Conservation (phyloP, 2,888 invertebrate species). For the Mythimna vitellina region DNA sequence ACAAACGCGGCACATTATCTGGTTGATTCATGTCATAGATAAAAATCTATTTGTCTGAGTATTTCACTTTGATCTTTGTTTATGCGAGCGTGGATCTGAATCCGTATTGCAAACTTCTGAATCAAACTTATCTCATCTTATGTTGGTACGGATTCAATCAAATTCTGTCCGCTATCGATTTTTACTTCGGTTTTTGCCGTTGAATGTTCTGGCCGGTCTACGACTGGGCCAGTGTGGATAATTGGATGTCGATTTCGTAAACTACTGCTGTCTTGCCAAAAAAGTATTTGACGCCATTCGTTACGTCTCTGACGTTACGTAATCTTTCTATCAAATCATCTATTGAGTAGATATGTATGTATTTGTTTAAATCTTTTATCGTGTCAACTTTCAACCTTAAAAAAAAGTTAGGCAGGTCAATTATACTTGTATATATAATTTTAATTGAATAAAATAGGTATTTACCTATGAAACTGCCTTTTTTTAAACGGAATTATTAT, state of each 20-base stretch:
- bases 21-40: conserved; percentile 70
- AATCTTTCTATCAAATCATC: background rate
- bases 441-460: background rate
- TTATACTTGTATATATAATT: background rate
- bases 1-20: conserved; percentile 69
- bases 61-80: conserved; percentile 67
- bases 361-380: conserved; percentile 2
- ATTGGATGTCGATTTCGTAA: conserved; percentile 47
- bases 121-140: conserved; percentile 57
- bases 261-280: conserved; percentile 38
- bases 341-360: no score
- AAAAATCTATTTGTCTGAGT: conserved; percentile 69
- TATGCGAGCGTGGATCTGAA: conserved; percentile 59
- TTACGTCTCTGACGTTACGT: conserved; percentile 5
- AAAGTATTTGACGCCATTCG: conserved; percentile 39
- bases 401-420: background rate
- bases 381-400: background rate
- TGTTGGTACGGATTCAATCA: conserved; percentile 49
- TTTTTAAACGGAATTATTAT: no score
- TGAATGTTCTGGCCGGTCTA: conserved; percentile 23
- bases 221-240: conserved; percentile 14
- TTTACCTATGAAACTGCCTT: no score
- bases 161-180: conserved; percentile 44
- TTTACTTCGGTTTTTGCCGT: conserved; percentile 22
- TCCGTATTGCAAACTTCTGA: conserved; percentile 57